Base-by-base conservation (phyloP, 1,140 invertebrate genomes). In the Eulimnadia texana region DNA sequence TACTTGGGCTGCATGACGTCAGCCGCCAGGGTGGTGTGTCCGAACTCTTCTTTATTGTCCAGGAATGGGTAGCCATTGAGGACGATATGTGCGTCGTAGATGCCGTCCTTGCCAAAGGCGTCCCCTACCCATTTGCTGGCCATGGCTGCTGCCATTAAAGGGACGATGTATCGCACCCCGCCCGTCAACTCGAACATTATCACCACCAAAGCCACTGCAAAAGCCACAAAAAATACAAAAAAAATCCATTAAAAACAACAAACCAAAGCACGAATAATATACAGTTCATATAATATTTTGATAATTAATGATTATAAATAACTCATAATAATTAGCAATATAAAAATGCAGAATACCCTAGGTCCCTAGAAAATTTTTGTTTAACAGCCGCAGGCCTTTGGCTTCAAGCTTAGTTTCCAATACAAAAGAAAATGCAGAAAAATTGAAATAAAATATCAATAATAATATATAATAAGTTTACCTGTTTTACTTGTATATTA, bases 161-260 rank as follows among this genome's bases (percentile, higher is more conserved):
- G 96, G 27, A 99, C 95, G 68, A 99, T 99, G 73, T 98, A 99
- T 25, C 94, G 79, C 1, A 98, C 88, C 19, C 90, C 93, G 54
- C 96, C 97, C 0, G 96, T 99, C 70, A 99, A 73, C 74, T 99
- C 97, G 75, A 99, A 99, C 96, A 99, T 99, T 54, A 99, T 99
- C 28, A 99, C 97, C 56, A 99, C 96, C 60, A 99, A 73, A 0
- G 94, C 98, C 6, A 99, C 95, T 61, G 33, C 42, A 53, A 24
- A 50, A 20, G 19, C 2, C 16, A 27, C 10, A n/a, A 1, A 57
- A 57, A 1, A 56, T 24, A 56, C 10, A 56, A 56, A 29, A 56
- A 3, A 56, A 3, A 3, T 19, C 9, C n/a, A 56, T 56, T 13
- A 42, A 9, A 9, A 42, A 42, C 16, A 42, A 6, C 33, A 6